Conservation (phyloP, 2,797 vertebrate species). For the Centropyge bicolor region DNA sequence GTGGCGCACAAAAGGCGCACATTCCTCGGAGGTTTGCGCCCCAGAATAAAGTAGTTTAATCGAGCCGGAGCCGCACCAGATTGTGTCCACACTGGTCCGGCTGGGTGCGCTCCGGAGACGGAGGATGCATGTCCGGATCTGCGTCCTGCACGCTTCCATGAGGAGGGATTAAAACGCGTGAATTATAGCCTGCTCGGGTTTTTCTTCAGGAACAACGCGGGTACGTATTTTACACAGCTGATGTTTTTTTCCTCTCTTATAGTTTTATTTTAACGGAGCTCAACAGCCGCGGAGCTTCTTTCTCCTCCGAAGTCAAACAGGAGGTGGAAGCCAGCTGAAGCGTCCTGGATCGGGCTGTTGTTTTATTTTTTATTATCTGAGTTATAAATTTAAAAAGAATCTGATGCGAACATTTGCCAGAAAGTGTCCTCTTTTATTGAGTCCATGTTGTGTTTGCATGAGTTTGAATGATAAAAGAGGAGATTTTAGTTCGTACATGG, state of each 20-base stretch:
- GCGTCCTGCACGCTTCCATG: constrained; percentile 63
- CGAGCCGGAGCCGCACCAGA: constrained; percentile 71
- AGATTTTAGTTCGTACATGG: constrained; percentile 4
- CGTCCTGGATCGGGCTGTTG: constrained; percentile 24
- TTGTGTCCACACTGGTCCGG: constrained; percentile 64
- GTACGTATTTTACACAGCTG: constrained; percentile 68
- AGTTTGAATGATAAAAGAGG: constrained; percentile 22
- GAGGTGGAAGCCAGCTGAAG: constrained; percentile 64
- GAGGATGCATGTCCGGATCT: constrained; percentile 77
- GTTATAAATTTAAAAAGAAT: background rate
- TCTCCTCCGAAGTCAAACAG: constrained; percentile 52
- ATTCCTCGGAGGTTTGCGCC: constrained; percentile 76
- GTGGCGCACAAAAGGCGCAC: constrained; percentile 57
- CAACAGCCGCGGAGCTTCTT: too few species aligned
- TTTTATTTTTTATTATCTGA: constrained; percentile 15
- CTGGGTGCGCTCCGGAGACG: constrained; percentile 69
- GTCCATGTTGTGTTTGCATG: background rate
- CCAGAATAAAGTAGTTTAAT: constrained; percentile 79
- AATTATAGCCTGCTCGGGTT: constrained; percentile 53
- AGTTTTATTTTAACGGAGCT: too few species aligned
- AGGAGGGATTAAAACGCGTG: constrained; percentile 75
- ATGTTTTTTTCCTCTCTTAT: constrained; percentile 26
- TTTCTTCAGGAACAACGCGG: constrained; percentile 55
- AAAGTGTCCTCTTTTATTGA: background rate
- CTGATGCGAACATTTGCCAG: background rate